Base-by-base conservation (phyloP, 2,797 vertebrate genomes). In the Heteromormyrus szaboi region DNA sequence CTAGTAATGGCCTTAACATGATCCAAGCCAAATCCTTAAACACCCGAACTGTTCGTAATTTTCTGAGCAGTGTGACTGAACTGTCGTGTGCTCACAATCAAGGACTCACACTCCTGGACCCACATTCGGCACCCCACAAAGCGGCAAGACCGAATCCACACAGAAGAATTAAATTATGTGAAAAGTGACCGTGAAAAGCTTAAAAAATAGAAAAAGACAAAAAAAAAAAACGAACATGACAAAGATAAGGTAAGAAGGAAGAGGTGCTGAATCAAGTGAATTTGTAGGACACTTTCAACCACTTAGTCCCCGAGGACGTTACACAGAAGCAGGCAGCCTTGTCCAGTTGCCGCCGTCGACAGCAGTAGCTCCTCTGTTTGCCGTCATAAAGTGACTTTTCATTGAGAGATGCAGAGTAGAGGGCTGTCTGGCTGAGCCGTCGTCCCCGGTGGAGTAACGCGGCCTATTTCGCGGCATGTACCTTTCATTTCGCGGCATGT, bases 401-500 rank as follows among this genome's bases (percentile, higher is more conserved):
- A 50, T 85, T 65, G 53, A 25, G 37, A 65, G 19, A 41, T 37
- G 41, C 33, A 6, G 85, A 68, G 81, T 12, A 44, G 88, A 85
- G 85, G 59, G 19, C 48, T 29, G 54, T 89, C 44, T 25, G 56
- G 83, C 25, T 4, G 83, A 89, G 83, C 48, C 14, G 83, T 29
- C 29, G 29, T 62, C 81, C 87, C 87, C 25, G 7, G 29, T 3
- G 46, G 29, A 19, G 48, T 37, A 17, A n/a, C 11, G 25, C 44
- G 33, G 89, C 8, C 87, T 33, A 51, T 88, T 65, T 88, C 46
- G 17, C 33, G 41, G 62, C 86, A 65, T 84, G 86, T 88, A 54
- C 56, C 89, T 88, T 81, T 85, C 87, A 17, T 85, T 65, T 88
- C 46, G 17, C 33, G 41, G 62, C 86, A 65, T 84, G 86, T 88